phyloP scores from a whole-genome alignment of 2,113 vertebrate species.

The Eudorcas thomsonii region DNA sequence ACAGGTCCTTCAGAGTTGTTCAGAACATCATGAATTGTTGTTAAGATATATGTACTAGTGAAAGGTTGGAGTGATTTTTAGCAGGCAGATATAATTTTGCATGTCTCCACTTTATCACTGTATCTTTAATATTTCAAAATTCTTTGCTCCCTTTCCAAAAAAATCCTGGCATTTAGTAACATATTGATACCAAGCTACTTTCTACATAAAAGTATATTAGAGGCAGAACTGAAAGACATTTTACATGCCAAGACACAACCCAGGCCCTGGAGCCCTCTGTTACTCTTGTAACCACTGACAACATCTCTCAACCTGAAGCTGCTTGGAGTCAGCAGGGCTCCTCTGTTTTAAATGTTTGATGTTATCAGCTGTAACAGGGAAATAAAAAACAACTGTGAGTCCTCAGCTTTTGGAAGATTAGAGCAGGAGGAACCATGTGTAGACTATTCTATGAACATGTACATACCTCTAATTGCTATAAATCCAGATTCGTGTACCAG shows the following conservation, averaged over 20 bases:
- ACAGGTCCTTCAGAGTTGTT: not conserved
- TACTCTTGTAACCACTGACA: constrained; percentile 11
- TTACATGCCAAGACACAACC: constrained; percentile 12
- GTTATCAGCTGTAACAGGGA: constrained; percentile 39
- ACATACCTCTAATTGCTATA: not conserved
- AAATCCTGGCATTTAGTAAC: not conserved
- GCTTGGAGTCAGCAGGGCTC: not conserved
- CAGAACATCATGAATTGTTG: not conserved
- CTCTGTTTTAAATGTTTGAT: constrained; percentile 3
- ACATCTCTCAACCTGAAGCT: not conserved
- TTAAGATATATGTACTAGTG: not conserved
- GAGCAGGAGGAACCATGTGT: not conserved
- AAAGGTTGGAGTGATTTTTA: not conserved
- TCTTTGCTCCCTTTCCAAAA: not conserved
- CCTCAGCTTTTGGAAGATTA: not conserved
- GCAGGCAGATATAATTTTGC: not conserved
- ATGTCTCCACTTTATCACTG: not conserved
- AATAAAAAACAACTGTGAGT: not conserved
- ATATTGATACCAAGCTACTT: not conserved
- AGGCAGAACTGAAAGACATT: not conserved
- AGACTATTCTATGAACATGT: not conserved
- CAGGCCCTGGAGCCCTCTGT: not conserved
- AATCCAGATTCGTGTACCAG: not conserved
- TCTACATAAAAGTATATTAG: not conserved
- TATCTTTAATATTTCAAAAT: not conserved